Evolutionary conservation across 2,797 vertebrate species (phyloP), one percentile per base, ranked within the genome.

Genomic region (Sus cebifrons): DNA sequence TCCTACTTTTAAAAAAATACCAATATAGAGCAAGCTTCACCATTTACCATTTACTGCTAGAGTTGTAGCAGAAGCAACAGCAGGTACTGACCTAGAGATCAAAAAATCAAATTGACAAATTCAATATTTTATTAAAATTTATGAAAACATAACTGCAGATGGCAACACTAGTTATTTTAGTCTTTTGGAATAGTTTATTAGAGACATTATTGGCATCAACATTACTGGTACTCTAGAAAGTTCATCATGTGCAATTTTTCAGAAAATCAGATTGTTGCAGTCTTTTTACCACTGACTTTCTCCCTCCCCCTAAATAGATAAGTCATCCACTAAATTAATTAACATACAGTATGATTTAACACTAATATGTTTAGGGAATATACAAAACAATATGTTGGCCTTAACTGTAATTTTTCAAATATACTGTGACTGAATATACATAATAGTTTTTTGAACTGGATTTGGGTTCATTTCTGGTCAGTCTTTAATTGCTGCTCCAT

Each of bases 401-500:
- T 85, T 49, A 78, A 32, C 21, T 92, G 17, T 95, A 90, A 82
- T 86, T 90, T 85, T 79, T 95, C 18, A 86, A 52, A 17, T 89
- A 64, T 49, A 87, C 16, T 40, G 17, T 95, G 83, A 58, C 23
- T 67, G 15, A 86, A 68, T 68, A 82, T 70, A 85, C 11, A 36
- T 81, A 81, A 85, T 56, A 29, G 29, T 88, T 83, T 82, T 86
- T 86, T 64, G 21, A 96, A 87, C 58, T 86, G 60, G 5, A 91
- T 78, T 91, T 83, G 49, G 20, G 40, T 29, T 96, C 54, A 78
- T 86, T 92, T 96, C 49, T 44, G 27, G 10, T 83, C 44, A 78
- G 18, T 65, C 52, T 89, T 94, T 65, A 81, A 86, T 79, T 82
- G n/a, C 60, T 93, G 5, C 25, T 60, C 23, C 40, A 68, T 81